Conservation (phyloP, 2,113 vertebrate genomes). For the Platichthys flesus region DNA sequence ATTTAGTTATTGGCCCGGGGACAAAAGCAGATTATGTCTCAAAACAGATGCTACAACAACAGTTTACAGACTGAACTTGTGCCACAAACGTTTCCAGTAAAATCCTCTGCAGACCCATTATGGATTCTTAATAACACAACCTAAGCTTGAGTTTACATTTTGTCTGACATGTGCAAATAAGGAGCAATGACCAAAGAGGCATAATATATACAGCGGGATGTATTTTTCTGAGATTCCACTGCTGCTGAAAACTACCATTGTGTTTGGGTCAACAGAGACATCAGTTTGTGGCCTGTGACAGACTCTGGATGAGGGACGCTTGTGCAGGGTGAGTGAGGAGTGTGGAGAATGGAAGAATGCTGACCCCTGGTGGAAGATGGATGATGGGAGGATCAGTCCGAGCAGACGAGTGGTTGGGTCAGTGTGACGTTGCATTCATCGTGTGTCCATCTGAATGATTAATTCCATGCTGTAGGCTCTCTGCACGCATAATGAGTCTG, state of each 20-base stretch:
- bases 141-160: too few relatives aligned
- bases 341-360: slow-evolving; percentile 34
- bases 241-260: too few relatives aligned
- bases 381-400: too few relatives aligned
- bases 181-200: too few relatives aligned
- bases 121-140: too few relatives aligned
- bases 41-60: slow-evolving; percentile 2
- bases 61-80: not conserved
- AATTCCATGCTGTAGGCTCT: slow-evolving; percentile 18
- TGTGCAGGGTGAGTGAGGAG: too few relatives aligned
- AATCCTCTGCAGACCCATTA: too few relatives aligned
- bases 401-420: not conserved
- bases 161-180: too few relatives aligned
- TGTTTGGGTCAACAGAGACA: not conserved
- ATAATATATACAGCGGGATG: not conserved
- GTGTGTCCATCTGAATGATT: slow-evolving; percentile 47
- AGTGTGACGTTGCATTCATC: slow-evolving; percentile 2
- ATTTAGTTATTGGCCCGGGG: slow-evolving; percentile 15
- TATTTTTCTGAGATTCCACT: too few relatives aligned
- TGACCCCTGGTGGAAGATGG: slow-evolving; percentile 70
- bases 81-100: not conserved
- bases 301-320: not conserved
- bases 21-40: not conserved
- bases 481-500: slow-evolving; percentile 45
- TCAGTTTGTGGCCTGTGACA: not conserved